phyloP scores from a whole-genome alignment of 2,797 vertebrate genomes.

The Buphagus erythrorhynchus region DNA sequence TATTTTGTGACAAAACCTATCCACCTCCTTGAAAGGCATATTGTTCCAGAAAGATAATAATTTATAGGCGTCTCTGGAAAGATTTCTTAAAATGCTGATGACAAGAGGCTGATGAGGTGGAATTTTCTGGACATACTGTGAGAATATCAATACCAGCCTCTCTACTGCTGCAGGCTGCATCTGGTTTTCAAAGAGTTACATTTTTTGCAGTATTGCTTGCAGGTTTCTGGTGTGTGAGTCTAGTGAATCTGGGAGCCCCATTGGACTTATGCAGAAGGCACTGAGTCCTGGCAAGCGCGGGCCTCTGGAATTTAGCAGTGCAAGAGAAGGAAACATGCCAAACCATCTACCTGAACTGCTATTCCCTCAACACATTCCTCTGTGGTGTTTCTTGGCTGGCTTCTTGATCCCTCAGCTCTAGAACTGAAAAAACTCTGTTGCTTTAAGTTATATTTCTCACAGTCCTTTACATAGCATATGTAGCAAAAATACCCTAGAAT shows the following conservation, averaged over 20 bases:
- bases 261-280: neutral
- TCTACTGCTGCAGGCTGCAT: neutral
- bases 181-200: neutral
- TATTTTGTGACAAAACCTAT: neutral
- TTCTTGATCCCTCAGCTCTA: neutral
- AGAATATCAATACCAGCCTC: neutral
- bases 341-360: conserved; percentile 44
- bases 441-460: neutral
- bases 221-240: neutral
- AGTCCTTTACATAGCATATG: neutral
- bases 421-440: neutral
- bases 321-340: conserved; percentile 32
- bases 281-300: neutral
- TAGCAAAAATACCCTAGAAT: neutral
- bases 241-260: neutral
- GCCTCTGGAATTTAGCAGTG: neutral
- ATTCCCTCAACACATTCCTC: conserved; percentile 41
- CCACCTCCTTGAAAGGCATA: neutral
- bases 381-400: conserved; percentile 45
- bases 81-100: neutral
- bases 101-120: neutral
- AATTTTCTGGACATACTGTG: neutral
- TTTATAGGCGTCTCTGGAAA: neutral
- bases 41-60: neutral
- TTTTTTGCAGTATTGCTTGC: neutral